A percentile compares a stretch with the other conserved stretches of the same genome.
Conservation (phyloP, 2,797 vertebrate species). For the Sternarchorhynchus goeldii region DNA sequence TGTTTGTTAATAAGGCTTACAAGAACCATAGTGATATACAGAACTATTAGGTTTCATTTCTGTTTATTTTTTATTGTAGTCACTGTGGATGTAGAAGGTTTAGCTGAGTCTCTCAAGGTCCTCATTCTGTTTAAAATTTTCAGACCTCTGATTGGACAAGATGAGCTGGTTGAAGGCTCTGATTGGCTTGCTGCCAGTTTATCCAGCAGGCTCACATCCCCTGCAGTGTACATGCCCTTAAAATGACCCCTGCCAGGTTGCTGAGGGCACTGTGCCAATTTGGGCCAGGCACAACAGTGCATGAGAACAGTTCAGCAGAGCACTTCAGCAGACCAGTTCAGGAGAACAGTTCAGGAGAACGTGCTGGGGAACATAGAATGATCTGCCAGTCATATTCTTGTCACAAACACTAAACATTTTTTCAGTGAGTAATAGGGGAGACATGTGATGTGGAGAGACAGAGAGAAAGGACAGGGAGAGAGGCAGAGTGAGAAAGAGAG, state of each 20-base stretch:
- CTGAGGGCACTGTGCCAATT: conserved; percentile 41
- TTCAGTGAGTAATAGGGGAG: background rate
- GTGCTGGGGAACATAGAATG: background rate
- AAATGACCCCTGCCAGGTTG: conserved; percentile 48
- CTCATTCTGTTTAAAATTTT: background rate
- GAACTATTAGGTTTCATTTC: too few species aligned
- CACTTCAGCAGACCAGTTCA: conserved; percentile 17
- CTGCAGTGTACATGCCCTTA: conserved; percentile 41
- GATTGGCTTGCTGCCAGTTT: conserved; percentile 41
- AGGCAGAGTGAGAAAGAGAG: background rate
- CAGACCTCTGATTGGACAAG: background rate
- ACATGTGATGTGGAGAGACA: conserved; percentile 10
- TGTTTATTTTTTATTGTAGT: too few species aligned
- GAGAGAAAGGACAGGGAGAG: background rate
- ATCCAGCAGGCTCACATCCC: conserved; percentile 47
- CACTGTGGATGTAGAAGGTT: background rate
- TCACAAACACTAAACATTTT: conserved; percentile 33
- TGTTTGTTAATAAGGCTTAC: conserved; percentile 1
- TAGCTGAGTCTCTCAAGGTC: background rate
- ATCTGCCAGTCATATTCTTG: conserved; percentile 18
- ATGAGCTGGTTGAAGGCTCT: conserved; percentile 15
- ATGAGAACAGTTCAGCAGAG: conserved; percentile 28
- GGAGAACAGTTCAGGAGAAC: conserved; percentile 29
- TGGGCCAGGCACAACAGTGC: conserved; percentile 10
- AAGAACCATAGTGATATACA: too few species aligned